Percentiles rank a stretch among this genome's conserved stretches.
Evolutionary conservation across 2,797 vertebrate species (phyloP).

Genomic region (Trachops cirrhosus): DNA sequence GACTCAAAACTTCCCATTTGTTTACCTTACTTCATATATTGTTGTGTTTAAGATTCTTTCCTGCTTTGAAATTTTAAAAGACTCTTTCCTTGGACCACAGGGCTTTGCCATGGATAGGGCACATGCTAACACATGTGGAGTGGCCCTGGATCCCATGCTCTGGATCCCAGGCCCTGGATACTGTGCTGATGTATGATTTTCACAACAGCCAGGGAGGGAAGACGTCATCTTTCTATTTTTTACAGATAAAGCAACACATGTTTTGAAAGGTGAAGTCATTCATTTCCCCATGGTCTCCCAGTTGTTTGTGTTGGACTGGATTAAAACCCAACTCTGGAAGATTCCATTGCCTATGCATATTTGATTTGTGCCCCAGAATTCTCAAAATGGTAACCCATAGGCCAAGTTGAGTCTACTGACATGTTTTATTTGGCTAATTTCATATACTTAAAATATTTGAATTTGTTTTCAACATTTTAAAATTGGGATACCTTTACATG

Average conservation of each 20-base stretch:
- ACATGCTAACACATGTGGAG: fast-evolving
- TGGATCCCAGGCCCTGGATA: not conserved
- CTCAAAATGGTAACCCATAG: not conserved
- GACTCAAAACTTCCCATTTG: not conserved
- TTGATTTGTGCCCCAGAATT: not conserved
- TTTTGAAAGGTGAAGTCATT: not conserved
- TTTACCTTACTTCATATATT: not conserved
- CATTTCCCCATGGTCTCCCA: not conserved
- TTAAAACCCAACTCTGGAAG: slow-evolving; percentile 14
- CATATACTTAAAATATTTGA: not conserved
- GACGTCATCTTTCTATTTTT: not conserved
- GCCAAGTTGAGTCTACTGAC: not conserved
- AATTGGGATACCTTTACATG: not conserved
- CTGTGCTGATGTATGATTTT: not conserved
- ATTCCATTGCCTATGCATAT: not conserved
- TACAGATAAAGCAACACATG: not conserved
- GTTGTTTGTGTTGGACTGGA: not conserved
- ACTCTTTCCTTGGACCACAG: not conserved
- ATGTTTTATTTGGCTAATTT: not conserved
- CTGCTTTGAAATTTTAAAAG: not conserved
- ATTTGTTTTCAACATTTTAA: not conserved
- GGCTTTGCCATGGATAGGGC: too few relatives aligned
- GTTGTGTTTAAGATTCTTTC: not conserved
- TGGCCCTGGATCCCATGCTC: not conserved
- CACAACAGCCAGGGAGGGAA: not conserved